Percentiles rank a stretch among this genome's conserved stretches.
These are phyloP conservation scores for Drosophila planitibia DNA, from an alignment of 2,888 invertebrate species.

Conservation along the genomic window DNA sequence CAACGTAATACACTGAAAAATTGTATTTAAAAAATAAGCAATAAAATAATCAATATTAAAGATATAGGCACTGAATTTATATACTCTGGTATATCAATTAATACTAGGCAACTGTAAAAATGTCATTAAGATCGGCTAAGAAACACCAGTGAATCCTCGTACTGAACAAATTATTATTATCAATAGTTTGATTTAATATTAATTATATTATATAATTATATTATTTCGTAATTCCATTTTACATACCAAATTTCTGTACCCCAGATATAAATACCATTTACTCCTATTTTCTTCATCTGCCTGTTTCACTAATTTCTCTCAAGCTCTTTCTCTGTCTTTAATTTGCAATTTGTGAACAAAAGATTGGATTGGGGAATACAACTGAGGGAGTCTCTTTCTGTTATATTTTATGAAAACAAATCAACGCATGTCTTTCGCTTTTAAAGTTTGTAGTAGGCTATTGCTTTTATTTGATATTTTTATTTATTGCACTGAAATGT, in stretches of 20 bases:
- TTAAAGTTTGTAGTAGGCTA: neutral
- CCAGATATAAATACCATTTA: neutral
- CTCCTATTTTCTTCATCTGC: neutral
- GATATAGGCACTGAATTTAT: neutral
- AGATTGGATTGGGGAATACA: neutral
- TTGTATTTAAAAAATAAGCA: neutral
- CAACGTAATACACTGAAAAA: too few relatives aligned
- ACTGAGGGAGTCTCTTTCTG: fast-evolving
- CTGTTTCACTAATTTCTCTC: neutral
- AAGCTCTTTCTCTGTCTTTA: neutral
- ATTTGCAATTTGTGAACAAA: neutral
- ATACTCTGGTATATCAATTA: neutral
- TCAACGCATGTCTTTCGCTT: fast-evolving
- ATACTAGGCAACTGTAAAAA: too few relatives aligned
- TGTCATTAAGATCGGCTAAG: neutral
- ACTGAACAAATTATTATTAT: neutral
- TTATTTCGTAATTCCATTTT: neutral
- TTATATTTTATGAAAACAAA: neutral
- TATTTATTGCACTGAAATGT: neutral
- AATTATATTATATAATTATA: neutral
- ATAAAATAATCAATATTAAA: neutral
- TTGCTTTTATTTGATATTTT: too few relatives aligned
- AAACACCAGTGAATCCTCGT: neutral
- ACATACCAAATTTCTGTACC: neutral
- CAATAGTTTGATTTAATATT: neutral